Base-by-base conservation (phyloP, 1,140 invertebrate species). In the Drosophila pectinifera region DNA sequence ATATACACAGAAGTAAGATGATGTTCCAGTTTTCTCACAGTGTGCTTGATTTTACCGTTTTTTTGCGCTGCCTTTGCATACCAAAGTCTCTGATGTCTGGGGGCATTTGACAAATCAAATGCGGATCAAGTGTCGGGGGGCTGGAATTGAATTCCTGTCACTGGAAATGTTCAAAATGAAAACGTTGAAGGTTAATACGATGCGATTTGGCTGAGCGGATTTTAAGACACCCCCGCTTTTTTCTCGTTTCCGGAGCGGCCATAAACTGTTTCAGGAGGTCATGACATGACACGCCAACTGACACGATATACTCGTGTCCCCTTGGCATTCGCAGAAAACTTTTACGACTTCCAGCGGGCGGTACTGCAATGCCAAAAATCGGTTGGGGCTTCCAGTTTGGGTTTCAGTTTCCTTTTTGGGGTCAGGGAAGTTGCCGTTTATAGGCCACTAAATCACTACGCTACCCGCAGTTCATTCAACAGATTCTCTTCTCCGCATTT, bases 171-270 rank as follows among this genome's bases (percentile, higher is more conserved):
- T 75, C 76, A 65, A 83, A 86, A 80, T 77, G 68, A 88, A 82
- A 82, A 82, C 75, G 83, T 82, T 79, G 75, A 88, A 88, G 82
- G 82, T 88, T 86, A 88, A 86, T 88, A 68, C 79, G 67, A 76
- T 86, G 83, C 72, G 83, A 88, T 88, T 86, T 81, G 81, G 55
- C 57, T 51, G 55, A 67, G 59, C 54, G 77, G 77, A 73, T 79
- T 80, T 80, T 59, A 59, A 51, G 53, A 63, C 48, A 53, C 38
- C 26, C 43, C 22, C 34, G 38, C 16, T 39, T 36, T 51, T 73
- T 45, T 39, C 43, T 48, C 58, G 42, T 64, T 65, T 65, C 59
- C 43, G 64, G 64, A 42, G 45, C 38, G 28, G 45, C 39, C 56
- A 69, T 70, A 70, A 72, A 72, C 57, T 72, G 65, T 72, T 62